Conservation (phyloP, 1,140 invertebrate genomes). For the Cardiocondyla obscurior region DNA sequence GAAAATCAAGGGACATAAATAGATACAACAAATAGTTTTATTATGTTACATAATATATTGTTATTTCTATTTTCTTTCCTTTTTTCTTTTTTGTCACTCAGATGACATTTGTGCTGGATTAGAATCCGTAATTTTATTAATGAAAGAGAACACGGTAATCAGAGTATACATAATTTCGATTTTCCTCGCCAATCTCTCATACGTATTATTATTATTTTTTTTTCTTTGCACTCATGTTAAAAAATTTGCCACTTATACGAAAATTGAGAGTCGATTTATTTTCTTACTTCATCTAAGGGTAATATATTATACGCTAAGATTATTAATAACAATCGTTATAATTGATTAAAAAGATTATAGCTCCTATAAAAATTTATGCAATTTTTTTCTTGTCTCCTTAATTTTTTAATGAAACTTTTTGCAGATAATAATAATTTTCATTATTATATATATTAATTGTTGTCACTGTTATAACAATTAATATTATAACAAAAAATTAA, state of each 20-base stretch:
- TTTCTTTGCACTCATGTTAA: constrained; percentile 36
- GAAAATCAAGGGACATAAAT: not conserved
- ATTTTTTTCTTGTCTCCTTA: not conserved
- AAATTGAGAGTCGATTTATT: constrained; percentile 54
- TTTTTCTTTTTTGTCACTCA: not conserved
- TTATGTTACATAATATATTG: constrained; percentile 35
- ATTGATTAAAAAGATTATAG: constrained; percentile 34
- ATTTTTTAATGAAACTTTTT: constrained; percentile 10
- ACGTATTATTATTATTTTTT: not conserved
- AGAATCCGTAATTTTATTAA: not conserved
- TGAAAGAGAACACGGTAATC: not conserved
- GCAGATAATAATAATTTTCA: not conserved
- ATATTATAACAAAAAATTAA: not conserved
- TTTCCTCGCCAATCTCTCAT: not conserved
- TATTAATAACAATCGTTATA: constrained; percentile 36
- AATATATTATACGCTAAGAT: constrained; percentile 32
- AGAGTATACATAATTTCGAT: not conserved
- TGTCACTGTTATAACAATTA: not conserved
- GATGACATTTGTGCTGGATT: constrained; percentile 2
- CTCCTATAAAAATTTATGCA: constrained; percentile 8
- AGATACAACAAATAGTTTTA: constrained; percentile 30
- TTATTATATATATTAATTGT: not conserved
- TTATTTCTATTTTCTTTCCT: constrained; percentile 4
- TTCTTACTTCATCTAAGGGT: constrained; percentile 60
- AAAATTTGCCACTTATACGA: constrained; percentile 63